Evolutionary conservation across 2,888 invertebrate genomes (phyloP), one percentile per base, ranked within the genome.

Genomic region (Hypolimnas misippus): DNA sequence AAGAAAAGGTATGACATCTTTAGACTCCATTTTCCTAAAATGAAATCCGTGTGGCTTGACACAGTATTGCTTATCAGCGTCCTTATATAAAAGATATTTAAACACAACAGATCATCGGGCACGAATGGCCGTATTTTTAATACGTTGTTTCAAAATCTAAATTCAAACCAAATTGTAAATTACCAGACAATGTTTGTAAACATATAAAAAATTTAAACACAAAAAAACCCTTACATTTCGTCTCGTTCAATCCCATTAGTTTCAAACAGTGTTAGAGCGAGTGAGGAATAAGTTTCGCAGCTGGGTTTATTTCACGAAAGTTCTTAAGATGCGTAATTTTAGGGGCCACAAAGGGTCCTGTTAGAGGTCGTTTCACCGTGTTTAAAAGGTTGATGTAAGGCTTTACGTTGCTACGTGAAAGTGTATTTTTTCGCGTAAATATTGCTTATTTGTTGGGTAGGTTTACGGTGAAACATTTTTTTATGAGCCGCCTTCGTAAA

Each of bases 381-480:
- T 70, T 74, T 76, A 75, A 74, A 73, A 73, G 72, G 69, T 72
- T 73, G 74, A 76, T 75, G 70, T 71, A 74, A 63, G 71, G 70
- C 62, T 72, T 71, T 71, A 71, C 68, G 67, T 59, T 59, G 52
- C 56, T 60, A 49, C 66, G 63, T 65, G 53, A 65, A 73, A 71
- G 68, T 68, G 62, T 69, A 70, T 71, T 70, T 71, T 70, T 69
- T 66, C 65, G 57, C 67, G 67, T 70, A 70, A 73, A 73, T 72
- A 73, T 73, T 70, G 70, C 71, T 72, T 72, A 73, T 74, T 72
- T 73, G 73, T 72, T 65, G 69, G 70, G 63, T 62, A 63, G 68
- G 67, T 71, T 71, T 69, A 69, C 58, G 63, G 62, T 65, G 50
- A 66, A 63, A 66, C 70, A 68, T 69, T 66, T 70, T 25, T 69